Conservation (phyloP, 2,888 invertebrate genomes). For the Rotaria magnacalcarata region DNA sequence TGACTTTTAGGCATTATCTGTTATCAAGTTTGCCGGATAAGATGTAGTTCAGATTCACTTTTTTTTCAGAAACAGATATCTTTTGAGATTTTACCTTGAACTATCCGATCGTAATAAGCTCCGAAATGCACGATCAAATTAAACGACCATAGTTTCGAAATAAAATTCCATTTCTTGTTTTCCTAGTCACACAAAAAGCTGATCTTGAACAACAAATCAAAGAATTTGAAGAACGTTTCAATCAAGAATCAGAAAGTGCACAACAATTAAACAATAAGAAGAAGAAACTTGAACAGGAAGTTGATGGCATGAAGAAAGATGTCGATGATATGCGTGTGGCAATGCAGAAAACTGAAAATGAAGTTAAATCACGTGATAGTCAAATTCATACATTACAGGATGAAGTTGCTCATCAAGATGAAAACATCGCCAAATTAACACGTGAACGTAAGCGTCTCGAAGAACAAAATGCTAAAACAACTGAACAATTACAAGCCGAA, state of each 20-base stretch:
- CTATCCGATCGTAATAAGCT: no score
- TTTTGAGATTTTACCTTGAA: no score
- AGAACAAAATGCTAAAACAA: slow-evolving; percentile 47
- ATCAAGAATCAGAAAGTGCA: slow-evolving; percentile 92
- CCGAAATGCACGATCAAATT: no score
- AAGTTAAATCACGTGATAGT: slow-evolving; percentile 47
- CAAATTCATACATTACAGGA: slow-evolving; percentile 48
- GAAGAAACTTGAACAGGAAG: slow-evolving; percentile 93
- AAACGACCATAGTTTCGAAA: no score
- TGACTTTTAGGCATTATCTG: no score
- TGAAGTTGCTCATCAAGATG: slow-evolving; percentile 79
- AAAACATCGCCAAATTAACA: slow-evolving; percentile 47
- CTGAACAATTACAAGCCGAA: slow-evolving; percentile 48
- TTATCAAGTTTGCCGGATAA: no score
- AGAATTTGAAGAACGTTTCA: slow-evolving; percentile 93
- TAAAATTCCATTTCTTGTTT: neutral
- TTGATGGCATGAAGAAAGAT: slow-evolving; percentile 89
- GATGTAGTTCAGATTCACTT: no score
- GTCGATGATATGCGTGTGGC: slow-evolving; percentile 89
- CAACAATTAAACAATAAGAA: slow-evolving; percentile 87
- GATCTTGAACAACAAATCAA: slow-evolving; percentile 87
- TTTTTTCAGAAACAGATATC: no score
- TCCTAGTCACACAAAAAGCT: slow-evolving; percentile 77
- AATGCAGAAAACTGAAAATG: slow-evolving; percentile 60
- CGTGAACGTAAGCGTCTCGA: slow-evolving; percentile 48